Percentiles rank a stretch among this genome's conserved stretches.
Evolutionary conservation across 2,113 vertebrate genomes (phyloP).

Genomic region (Ammodytes marinus): DNA sequence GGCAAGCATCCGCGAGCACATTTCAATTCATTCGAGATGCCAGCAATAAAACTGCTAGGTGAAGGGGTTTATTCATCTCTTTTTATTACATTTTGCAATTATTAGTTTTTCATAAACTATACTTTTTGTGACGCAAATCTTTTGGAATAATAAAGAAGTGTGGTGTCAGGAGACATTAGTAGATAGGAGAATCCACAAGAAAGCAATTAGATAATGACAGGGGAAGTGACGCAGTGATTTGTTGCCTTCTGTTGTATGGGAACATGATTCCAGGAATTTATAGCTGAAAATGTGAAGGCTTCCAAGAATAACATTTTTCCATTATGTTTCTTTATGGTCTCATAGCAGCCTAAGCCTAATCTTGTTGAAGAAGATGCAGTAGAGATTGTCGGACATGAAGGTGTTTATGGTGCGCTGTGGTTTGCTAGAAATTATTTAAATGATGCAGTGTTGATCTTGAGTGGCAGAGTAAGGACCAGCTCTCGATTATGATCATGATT

Average conservation of each 20-base stretch:
- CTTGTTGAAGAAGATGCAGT: slow-evolving; percentile 9
- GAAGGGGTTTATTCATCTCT: neutral
- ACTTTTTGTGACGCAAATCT: neutral
- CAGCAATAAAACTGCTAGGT: slow-evolving; percentile 27
- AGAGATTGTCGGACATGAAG: neutral
- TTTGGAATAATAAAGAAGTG: neutral
- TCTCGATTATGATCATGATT: neutral
- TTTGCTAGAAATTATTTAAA: neutral
- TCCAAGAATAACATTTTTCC: slow-evolving; percentile 43
- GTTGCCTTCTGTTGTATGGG: slow-evolving; percentile 51
- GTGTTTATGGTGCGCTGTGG: neutral
- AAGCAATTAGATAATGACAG: slow-evolving; percentile 61
- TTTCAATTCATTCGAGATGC: slow-evolving; percentile 1
- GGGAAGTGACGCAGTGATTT: slow-evolving; percentile 55
- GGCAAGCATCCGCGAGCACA: neutral
- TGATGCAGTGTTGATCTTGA: neutral
- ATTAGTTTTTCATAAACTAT: slow-evolving; percentile 10
- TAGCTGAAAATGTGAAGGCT: slow-evolving; percentile 50
- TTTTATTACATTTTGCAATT: neutral
- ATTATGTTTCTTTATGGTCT: slow-evolving; percentile 19
- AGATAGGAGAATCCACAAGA: slow-evolving; percentile 22
- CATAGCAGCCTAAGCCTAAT: neutral
- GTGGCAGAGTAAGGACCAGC: neutral
- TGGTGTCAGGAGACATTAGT: neutral
- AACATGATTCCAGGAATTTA: slow-evolving; percentile 59